Evolutionary conservation across 1,140 invertebrate genomes (phyloP), one percentile per base, ranked within the genome.

Genomic region (Conus betulinus): DNA sequence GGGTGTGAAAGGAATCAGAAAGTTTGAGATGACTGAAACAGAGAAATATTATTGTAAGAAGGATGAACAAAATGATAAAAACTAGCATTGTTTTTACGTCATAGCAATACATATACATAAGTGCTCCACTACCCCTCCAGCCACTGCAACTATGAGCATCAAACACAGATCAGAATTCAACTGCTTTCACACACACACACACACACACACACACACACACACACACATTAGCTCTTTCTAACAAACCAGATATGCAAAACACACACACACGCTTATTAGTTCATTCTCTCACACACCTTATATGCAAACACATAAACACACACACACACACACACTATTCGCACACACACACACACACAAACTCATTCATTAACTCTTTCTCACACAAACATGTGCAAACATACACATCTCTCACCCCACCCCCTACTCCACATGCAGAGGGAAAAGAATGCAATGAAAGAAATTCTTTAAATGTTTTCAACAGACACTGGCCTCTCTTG

Each of bases 21-120:
- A 81, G 7, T 81, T 51, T 53, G 79, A 81, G 13, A 81, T 81
- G 10, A 81, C 79, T 81, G 79, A 39, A 81, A 78, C 76, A 78
- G 8, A 78, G 39, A 39, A 39, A 8, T n/a, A n/a, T 74, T 20
- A 74, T 20, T 20, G 20, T 74, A 74, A 74, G 71, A 11, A 27
- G n/a, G 39, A 13, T 17, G 15, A 39, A 71, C 67, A 71, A 7
- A 71, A 71, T 6, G 3, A 3, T n/a, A 71, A 71, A 71, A 11
- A 23, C 67, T 23, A 39, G 39, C 39, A 39, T 39, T 39, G 39
- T 39, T 39, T 39, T 39, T 39, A 39, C 39, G 39, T 6, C 67
- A 71, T 7, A 71, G 20, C 11, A 20, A 71, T n/a, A 23, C 67
- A 71, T 6, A 71, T 20, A 71, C 67, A n/a, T 20, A 71, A 23